Evolutionary conservation across 2,113 vertebrate genomes (phyloP).

Genomic region (Oreotragus oreotragus): DNA sequence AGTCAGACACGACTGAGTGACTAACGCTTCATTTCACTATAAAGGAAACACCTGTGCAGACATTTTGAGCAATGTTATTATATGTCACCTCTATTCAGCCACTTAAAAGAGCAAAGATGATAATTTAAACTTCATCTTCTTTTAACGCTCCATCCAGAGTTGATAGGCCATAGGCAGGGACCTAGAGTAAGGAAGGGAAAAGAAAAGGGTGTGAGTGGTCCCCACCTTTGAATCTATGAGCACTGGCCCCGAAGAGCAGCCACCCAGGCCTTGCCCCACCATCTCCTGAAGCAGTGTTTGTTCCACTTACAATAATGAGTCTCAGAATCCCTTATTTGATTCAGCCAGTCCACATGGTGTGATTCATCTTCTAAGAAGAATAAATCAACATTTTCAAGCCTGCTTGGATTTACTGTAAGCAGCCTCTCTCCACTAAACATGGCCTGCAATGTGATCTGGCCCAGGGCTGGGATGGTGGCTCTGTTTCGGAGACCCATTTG

Average conservation of each 20-base stretch:
- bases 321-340: background rate
- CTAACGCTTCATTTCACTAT: background rate
- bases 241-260: fast-evolving
- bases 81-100: background rate
- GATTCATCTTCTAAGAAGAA: conserved; percentile 77
- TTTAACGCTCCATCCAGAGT: background rate
- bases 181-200: background rate
- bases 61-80: background rate
- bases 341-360: conserved; percentile 63
- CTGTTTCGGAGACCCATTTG: conserved; percentile 40
- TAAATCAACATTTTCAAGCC: conserved; percentile 77
- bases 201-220: background rate
- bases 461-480: background rate
- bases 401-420: conserved; percentile 78
- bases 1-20: background rate
- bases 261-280: background rate
- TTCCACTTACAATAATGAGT: background rate
- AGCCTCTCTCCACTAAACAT: conserved; percentile 38
- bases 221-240: background rate
- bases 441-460: conserved; percentile 22
- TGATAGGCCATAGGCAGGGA: background rate
- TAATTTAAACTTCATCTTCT: background rate
- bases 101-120: background rate
- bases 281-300: background rate
- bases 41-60: background rate